Evolutionary conservation across 30 jellyfish, hydroid and myxozoan species (phyloP), one percentile per base, ranked within the genome.

Genomic region (Pelagia noctiluca): DNA sequence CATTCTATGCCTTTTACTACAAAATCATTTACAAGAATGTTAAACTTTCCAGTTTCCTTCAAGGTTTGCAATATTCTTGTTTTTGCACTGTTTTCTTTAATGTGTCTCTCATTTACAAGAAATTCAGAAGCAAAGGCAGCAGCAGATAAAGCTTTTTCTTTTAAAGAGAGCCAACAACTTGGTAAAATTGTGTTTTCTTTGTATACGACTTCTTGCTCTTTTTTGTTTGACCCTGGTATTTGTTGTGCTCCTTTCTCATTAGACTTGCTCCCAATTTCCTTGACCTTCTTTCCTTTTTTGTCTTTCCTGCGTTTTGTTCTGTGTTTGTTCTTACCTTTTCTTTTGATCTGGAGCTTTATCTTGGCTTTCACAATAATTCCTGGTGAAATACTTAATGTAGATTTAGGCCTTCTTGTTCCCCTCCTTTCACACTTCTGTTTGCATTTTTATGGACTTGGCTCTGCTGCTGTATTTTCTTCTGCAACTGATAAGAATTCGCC

Each of bases 121-220:
- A 42, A 42, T 42, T 42, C 57, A 42, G 57, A 42, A 16, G 16
- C 57, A 42, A 42, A 42, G 57, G 57, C 57, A 42, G 57, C 57
- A 42, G 57, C 57, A 42, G 57, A 42, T 42, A 42, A 42, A 42
- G 57, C 57, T 42, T 42, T 42, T 42, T 42, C 57, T 42, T 42
- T 42, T 8, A n/a, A n/a, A 42, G 57, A 42, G 57, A 42, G 57
- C 57, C 57, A 8, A 42, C 57, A 42, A 42, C 16, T 42, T 42
- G 8, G 57, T 8, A 5, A 42, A 42, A 42, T 5, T 42, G 12
- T 42, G 8, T 16, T 42, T 42, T 42, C 57, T 42, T 42, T 16
- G 57, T 42, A 42, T 42, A 42, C 57, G 57, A 42, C 57, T 42
- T 42, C 57, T 42, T 42, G 57, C 57, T 42, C 57, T 42, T 42